Evolutionary conservation across 2,113 vertebrate genomes (phyloP).

Genomic region (Cisticola juncidis): DNA sequence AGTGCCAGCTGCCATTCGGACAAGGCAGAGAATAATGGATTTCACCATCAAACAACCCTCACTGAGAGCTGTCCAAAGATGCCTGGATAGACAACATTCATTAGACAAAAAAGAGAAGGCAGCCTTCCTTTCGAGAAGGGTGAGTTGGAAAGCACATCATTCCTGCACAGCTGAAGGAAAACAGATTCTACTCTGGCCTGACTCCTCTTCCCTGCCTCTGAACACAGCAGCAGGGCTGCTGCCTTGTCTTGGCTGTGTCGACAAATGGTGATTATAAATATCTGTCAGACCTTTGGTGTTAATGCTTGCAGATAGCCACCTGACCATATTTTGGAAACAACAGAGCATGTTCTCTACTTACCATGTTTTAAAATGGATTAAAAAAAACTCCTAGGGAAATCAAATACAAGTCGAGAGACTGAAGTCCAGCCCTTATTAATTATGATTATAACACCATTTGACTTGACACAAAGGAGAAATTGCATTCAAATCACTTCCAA

Average conservation of each 20-base stretch:
- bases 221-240: not conserved
- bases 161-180: not conserved
- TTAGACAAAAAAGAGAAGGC: not conserved
- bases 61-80: constrained; percentile 19
- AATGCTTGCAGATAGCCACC: not conserved
- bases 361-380: not conserved
- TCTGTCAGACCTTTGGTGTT: not conserved
- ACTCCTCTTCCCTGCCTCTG: not conserved
- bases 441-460: not conserved
- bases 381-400: not conserved
- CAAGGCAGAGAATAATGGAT: constrained; percentile 36
- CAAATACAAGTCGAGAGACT: not conserved
- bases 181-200: not conserved
- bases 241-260: not conserved
- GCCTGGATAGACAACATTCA: not conserved
- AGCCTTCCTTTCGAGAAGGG: not conserved
- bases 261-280: not conserved
- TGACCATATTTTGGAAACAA: not conserved
- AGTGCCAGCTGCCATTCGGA: not conserved
- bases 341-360: not conserved
- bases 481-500: not conserved
- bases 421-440: not conserved
- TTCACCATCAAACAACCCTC: constrained; percentile 3
- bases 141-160: not conserved
- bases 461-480: not conserved